Conservation (phyloP, 1,140 invertebrate genomes). For the Cyphomyrmex costatus region DNA sequence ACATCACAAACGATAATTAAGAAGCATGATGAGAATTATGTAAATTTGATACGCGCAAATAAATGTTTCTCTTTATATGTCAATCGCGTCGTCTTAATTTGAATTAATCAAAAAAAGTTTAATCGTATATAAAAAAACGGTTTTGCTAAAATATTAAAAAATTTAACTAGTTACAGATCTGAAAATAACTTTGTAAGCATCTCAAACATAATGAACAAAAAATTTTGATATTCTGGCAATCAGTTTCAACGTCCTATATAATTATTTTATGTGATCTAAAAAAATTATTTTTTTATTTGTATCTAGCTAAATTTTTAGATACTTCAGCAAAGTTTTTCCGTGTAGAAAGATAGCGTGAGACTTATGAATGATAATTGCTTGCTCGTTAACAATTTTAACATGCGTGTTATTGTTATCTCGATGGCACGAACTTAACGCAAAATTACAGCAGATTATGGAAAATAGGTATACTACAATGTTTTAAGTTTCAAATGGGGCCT, state of each 20-base stretch:
- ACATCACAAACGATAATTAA: background rate
- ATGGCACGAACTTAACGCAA: background rate
- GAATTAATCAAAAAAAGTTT: background rate
- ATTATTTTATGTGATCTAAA: no score
- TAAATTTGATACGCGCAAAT: background rate
- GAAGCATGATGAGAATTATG: background rate
- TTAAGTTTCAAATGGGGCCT: background rate
- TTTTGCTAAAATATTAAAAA: no score
- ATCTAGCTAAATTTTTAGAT: no score
- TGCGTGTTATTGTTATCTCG: background rate
- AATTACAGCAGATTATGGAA: background rate
- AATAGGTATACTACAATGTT: background rate
- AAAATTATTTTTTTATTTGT: no score
- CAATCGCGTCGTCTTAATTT: background rate
- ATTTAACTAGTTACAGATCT: no score
- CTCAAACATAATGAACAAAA: no score
- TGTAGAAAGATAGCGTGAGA: background rate
- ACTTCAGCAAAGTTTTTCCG: background rate
- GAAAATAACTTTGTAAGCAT: no score
- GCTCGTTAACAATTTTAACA: conserved; percentile 8
- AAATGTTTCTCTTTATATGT: background rate
- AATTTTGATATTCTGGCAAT: no score
- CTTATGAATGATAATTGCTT: background rate
- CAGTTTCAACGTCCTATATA: no score
- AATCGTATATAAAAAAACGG: no score